phyloP scores from a whole-genome alignment of 2,797 vertebrate species.

The Sebastes cheni region DNA sequence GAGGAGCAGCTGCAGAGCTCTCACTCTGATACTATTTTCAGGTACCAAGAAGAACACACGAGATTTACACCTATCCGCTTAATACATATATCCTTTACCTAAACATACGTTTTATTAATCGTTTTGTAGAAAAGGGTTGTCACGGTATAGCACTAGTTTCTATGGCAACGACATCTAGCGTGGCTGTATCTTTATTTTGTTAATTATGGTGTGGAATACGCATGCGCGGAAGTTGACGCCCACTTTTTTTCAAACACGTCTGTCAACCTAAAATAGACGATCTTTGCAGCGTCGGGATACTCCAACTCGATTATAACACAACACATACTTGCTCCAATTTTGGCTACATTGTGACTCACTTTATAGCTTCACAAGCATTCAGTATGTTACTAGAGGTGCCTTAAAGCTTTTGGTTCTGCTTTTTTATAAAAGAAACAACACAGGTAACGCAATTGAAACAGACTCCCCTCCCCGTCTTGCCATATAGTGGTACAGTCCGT shows the following conservation, averaged over 20 bases:
- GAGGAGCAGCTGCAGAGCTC: slow-evolving; percentile 8
- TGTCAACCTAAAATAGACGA: slow-evolving; percentile 4
- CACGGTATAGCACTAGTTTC: not conserved
- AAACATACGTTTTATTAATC: not conserved
- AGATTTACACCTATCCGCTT: not conserved
- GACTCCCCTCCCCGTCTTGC: not conserved
- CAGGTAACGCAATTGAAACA: not conserved
- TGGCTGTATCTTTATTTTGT: not conserved
- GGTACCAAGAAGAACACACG: not conserved
- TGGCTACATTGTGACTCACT: accelerated
- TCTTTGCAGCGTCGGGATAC: not conserved
- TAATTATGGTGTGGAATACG: not conserved
- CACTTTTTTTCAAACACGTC: slow-evolving; percentile 21
- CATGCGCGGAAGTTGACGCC: slow-evolving; percentile 54
- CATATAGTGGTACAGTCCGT: slow-evolving; percentile 66
- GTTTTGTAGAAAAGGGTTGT: not conserved
- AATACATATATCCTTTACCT: too few species aligned
- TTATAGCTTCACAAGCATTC: not conserved
- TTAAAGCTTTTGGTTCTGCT: accelerated
- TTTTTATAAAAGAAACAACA: not conserved
- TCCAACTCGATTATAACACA: not conserved
- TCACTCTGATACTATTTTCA: slow-evolving; percentile 31
- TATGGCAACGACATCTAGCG: not conserved
- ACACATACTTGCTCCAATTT: not conserved
- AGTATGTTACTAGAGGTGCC: accelerated